Conservation (phyloP, 2,113 vertebrate genomes). For the Poicephalus meyeri region DNA sequence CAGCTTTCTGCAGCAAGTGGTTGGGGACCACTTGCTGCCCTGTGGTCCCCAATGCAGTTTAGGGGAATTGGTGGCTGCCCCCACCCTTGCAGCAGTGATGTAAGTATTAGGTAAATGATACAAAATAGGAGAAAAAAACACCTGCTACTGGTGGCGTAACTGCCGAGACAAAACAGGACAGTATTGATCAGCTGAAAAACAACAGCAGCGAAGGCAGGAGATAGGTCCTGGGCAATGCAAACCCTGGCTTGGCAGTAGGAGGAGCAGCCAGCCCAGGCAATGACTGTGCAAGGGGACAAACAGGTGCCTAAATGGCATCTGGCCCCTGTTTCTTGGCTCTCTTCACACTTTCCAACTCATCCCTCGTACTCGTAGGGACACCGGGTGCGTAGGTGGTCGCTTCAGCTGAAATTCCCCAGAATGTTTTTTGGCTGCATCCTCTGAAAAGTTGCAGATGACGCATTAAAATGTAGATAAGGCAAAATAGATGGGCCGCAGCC, state of each 20-base stretch:
- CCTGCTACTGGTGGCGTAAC: fast-evolving
- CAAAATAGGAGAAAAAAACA: fast-evolving
- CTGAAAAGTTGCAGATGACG: background rate
- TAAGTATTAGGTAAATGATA: fast-evolving
- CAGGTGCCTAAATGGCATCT: background rate
- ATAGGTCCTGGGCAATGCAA: background rate
- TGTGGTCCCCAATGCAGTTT: fast-evolving
- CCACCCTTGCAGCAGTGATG: background rate
- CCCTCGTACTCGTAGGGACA: background rate
- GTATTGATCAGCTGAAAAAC: too few species aligned
- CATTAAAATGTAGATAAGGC: background rate
- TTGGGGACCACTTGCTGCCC: background rate
- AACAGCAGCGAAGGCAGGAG: background rate
- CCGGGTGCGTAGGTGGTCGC: background rate
- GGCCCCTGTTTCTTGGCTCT: background rate
- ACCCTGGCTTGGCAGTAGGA: background rate
- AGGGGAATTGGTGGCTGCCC: background rate
- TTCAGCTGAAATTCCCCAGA: background rate
- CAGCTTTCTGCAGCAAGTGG: background rate
- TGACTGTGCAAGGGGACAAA: background rate
- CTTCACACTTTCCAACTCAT: background rate
- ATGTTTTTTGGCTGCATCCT: background rate
- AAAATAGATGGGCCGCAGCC: background rate
- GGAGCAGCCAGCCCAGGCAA: background rate
- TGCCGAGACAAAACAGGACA: background rate